These are phyloP conservation scores for Enteromius unitaeniatus DNA, from an alignment of 2,797 vertebrate species.

Conservation along the genomic window DNA sequence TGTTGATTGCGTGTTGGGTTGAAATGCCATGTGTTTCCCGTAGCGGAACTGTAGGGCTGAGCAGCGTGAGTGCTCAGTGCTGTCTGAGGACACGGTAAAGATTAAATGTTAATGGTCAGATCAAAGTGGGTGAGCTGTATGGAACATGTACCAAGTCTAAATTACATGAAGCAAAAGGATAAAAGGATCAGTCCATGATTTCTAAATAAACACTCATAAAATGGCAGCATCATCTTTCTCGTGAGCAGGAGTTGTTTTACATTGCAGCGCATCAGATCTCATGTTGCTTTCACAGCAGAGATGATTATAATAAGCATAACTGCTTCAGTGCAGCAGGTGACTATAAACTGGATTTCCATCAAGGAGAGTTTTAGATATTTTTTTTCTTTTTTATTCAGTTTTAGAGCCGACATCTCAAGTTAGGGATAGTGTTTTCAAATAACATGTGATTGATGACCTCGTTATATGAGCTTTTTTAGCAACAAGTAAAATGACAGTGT, in stretches of 20 bases:
- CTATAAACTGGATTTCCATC: background rate
- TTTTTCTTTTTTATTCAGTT: background rate
- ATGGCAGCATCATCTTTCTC: slow-evolving; percentile 22
- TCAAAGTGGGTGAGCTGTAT: slow-evolving; percentile 31
- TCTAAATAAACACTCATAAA: slow-evolving; percentile 34
- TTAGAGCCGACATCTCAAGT: background rate
- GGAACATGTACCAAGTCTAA: slow-evolving; percentile 33
- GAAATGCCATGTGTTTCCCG: slow-evolving; percentile 18
- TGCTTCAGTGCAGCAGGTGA: background rate
- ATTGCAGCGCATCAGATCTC: background rate
- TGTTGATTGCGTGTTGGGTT: slow-evolving; percentile 32
- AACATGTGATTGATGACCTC: background rate
- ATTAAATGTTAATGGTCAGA: slow-evolving; percentile 46
- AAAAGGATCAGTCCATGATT: slow-evolving; percentile 33
- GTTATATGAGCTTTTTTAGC: background rate
- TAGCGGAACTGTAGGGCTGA: background rate
- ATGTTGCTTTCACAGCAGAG: slow-evolving; percentile 6
- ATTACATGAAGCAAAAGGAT: slow-evolving; percentile 48
- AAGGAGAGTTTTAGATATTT: background rate
- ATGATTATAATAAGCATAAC: background rate
- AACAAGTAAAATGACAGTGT: no score
- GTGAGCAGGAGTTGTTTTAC: slow-evolving; percentile 2
- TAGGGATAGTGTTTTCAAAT: background rate
- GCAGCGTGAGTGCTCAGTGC: slow-evolving; percentile 1
- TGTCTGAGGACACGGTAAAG: slow-evolving; percentile 38